Conservation (phyloP, 2,888 invertebrate species). For the Limnephilus rhombicus region DNA sequence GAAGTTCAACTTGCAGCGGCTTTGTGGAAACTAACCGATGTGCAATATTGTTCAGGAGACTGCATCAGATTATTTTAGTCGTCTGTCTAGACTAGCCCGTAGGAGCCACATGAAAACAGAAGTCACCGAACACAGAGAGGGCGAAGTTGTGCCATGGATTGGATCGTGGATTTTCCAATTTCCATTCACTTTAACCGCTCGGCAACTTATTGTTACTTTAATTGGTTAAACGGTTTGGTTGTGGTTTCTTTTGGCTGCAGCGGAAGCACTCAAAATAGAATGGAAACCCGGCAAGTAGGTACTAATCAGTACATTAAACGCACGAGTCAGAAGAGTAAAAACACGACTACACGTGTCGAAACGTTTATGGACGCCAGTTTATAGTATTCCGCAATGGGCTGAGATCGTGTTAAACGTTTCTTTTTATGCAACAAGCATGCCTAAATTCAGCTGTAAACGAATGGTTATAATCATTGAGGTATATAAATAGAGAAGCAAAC, state of each 20-base stretch:
- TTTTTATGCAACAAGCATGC: not conserved
- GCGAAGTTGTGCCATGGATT: not conserved
- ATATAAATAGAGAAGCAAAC: too few species aligned
- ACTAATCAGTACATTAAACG: not conserved
- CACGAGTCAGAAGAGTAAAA: not conserved
- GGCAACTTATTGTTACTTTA: not conserved
- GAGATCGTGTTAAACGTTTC: not conserved
- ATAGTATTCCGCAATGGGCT: not conserved
- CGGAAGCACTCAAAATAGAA: not conserved
- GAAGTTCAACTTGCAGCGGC: conserved; percentile 8
- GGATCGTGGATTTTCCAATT: not conserved
- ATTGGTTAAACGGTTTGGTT: not conserved
- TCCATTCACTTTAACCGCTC: not conserved
- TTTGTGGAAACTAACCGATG: not conserved
- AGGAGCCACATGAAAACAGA: not conserved
- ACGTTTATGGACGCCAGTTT: not conserved
- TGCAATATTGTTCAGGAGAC: not conserved
- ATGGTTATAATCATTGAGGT: too few species aligned
- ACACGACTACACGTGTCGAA: not conserved
- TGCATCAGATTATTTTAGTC: conserved; percentile 24
- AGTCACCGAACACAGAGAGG: not conserved
- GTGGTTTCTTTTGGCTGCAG: not conserved
- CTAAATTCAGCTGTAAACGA: not conserved
- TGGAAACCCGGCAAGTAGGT: not conserved
- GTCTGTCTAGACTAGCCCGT: not conserved